These are phyloP conservation scores for Eupithecia subfuscata DNA, from an alignment of 2,888 invertebrate species.

Conservation along the genomic window DNA sequence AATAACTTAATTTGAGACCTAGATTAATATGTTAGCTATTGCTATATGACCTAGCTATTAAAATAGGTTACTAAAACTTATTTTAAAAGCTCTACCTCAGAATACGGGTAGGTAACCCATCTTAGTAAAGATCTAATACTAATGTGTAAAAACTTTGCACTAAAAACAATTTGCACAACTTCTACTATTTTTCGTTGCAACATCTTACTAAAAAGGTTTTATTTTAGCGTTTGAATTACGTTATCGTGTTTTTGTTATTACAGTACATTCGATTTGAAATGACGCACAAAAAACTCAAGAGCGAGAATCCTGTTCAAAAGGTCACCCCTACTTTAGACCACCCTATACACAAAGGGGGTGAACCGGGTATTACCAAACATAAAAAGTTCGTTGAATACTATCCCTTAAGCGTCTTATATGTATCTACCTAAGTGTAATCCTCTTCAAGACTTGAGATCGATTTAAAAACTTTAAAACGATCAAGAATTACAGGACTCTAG, in stretches of 20 bases:
- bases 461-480: not conserved
- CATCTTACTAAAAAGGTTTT: no score
- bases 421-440: constrained; percentile 23
- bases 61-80: no score
- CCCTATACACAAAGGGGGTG: constrained; percentile 15
- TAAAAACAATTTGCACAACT: no score
- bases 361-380: constrained; percentile 27
- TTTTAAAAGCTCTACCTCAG: no score
- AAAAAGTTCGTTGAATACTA: constrained; percentile 33
- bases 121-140: no score
- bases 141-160: no score
- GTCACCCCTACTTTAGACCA: constrained; percentile 7
- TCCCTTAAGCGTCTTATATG: constrained; percentile 31
- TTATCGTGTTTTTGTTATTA: not conserved
- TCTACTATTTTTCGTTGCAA: no score
- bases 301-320: not conserved
- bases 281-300: not conserved
- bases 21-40: no score
- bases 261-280: not conserved
- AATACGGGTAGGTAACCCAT: no score
- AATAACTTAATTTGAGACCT: no score
- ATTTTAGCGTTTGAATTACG: no score
- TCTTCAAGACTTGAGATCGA: constrained; percentile 20
- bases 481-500: not conserved
- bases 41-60: no score